These are phyloP conservation scores for Drosophila carrolli DNA, from an alignment of 1,140 invertebrate species.

Conservation along the genomic window DNA sequence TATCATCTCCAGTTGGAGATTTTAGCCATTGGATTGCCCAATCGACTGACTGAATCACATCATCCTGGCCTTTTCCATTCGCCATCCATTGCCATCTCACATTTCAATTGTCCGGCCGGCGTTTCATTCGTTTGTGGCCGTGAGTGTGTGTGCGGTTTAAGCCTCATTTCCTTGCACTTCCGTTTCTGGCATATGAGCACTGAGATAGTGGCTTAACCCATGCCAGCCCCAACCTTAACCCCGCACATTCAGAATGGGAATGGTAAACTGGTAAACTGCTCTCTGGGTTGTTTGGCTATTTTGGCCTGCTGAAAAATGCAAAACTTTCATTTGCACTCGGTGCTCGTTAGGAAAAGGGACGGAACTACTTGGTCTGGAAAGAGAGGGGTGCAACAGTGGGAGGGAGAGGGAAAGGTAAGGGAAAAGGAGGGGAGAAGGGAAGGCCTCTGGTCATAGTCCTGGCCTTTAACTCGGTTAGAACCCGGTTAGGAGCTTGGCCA, in stretches of 20 bases:
- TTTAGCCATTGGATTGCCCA: not conserved
- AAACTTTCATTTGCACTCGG: constrained; percentile 78
- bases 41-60: constrained; percentile 17
- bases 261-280: constrained; percentile 64
- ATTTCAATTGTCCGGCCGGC: constrained; percentile 68
- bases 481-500: constrained; percentile 59
- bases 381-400: not conserved
- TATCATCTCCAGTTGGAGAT: not conserved
- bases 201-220: constrained; percentile 49
- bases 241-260: constrained; percentile 53
- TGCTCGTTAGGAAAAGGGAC: constrained; percentile 49
- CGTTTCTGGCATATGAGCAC: constrained; percentile 67
- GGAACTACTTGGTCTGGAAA: not conserved
- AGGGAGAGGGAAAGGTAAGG: no score
- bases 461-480: constrained; percentile 70
- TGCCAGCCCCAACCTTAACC: constrained; percentile 18
- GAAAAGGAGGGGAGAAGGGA: not conserved
- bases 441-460: constrained; percentile 9
- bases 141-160: constrained; percentile 71
- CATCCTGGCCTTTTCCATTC: constrained; percentile 3
- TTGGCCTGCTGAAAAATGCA: constrained; percentile 73
- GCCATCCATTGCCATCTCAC: constrained; percentile 43
- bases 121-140: constrained; percentile 23
- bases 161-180: constrained; percentile 78
- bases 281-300: constrained; percentile 55